These are phyloP conservation scores for Stictonetta naevosa DNA, from an alignment of 2,113 vertebrate species.

Conservation along the genomic window DNA sequence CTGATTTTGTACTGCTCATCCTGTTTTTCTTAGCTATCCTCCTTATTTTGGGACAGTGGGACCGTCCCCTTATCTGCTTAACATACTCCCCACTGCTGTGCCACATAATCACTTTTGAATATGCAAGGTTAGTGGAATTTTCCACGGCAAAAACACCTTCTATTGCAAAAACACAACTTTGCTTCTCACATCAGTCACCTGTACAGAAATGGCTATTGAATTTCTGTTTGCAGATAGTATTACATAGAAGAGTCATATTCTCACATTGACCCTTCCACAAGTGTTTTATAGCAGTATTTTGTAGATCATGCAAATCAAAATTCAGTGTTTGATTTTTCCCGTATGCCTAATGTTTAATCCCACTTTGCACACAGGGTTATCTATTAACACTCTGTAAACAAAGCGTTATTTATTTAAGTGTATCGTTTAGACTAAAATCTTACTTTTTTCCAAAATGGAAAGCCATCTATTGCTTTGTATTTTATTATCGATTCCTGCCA, in stretches of 20 bases:
- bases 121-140: too few relatives aligned
- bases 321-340: constrained; percentile 4
- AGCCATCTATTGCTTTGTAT: constrained; percentile 25
- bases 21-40: too few relatives aligned
- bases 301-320: background rate
- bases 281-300: background rate
- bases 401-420: background rate
- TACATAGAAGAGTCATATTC: background rate
- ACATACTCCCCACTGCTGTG: too few relatives aligned
- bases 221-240: background rate
- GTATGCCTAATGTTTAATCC: constrained; percentile 74
- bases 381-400: constrained; percentile 57
- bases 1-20: too few relatives aligned
- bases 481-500: constrained; percentile 48
- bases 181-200: background rate
- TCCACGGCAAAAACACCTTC: too few relatives aligned
- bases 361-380: constrained; percentile 47
- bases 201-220: background rate
- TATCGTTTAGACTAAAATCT: background rate
- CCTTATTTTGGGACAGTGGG: too few relatives aligned
- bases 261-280: background rate
- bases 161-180: too few relatives aligned
- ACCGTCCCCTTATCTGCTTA: too few relatives aligned
- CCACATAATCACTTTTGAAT: too few relatives aligned
- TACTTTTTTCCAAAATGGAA: constrained; percentile 53